Percentiles rank a stretch among this genome's conserved stretches.
phyloP scores from a whole-genome alignment of 1,140 invertebrate species.

The Heterodera carotae region DNA sequence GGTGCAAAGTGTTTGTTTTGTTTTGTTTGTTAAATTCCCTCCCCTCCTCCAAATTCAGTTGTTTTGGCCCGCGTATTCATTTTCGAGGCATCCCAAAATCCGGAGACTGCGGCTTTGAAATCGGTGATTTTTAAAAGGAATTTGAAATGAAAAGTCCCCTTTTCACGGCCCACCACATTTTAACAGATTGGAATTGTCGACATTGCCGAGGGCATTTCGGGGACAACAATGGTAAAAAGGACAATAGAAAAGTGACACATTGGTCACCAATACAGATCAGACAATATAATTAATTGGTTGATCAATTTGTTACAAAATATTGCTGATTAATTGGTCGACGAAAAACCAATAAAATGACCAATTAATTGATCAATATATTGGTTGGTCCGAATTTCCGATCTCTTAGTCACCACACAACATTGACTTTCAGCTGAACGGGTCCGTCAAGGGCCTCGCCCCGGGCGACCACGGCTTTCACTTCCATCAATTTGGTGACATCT shows the following conservation, averaged over 20 bases:
- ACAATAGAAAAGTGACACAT: neutral
- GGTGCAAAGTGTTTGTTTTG: neutral
- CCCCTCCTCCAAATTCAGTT: slow-evolving; percentile 15
- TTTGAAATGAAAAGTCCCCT: neutral
- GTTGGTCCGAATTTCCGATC: too few species aligned
- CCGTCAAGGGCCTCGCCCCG: slow-evolving; percentile 31
- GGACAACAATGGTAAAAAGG: neutral
- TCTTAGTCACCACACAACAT: too few species aligned
- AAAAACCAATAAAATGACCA: too few species aligned
- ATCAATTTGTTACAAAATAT: too few species aligned
- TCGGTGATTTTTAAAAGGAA: neutral
- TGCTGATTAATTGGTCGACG: too few species aligned
- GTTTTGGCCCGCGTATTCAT: slow-evolving; percentile 21
- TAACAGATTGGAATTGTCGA: slow-evolving; percentile 2
- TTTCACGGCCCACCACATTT: neutral
- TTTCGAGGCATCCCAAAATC: slow-evolving; percentile 14
- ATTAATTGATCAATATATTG: too few species aligned
- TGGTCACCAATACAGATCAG: too few species aligned
- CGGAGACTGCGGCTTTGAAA: neutral
- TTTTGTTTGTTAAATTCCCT: neutral
- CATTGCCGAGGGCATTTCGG: slow-evolving; percentile 9
- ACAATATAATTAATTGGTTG: too few species aligned
- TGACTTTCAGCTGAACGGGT: slow-evolving; percentile 44
- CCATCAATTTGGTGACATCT: slow-evolving; percentile 50
- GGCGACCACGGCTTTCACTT: slow-evolving; percentile 52